Base-by-base conservation (phyloP, 2,888 invertebrate species). In the Priocnemis perturbator region DNA sequence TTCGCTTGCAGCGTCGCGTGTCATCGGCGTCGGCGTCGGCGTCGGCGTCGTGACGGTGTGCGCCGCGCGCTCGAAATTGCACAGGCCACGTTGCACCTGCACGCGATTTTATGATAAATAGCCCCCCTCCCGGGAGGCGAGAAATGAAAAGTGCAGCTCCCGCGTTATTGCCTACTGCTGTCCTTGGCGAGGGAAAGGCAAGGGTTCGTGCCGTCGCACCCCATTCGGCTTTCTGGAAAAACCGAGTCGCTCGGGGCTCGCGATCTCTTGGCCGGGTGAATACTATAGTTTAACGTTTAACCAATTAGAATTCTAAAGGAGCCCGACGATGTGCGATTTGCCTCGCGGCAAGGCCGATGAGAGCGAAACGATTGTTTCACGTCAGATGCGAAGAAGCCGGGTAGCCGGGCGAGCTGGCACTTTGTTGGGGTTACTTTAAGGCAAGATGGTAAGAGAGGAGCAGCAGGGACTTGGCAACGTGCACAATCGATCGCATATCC, bases 401-500 rank as follows among this genome's bases (percentile, higher is more conserved):
- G n/a, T n/a, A n/a, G n/a, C n/a, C n/a, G n/a, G 65, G 17, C 3
- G 64, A 64, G 67, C 58, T 73, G 73, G 73, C 26, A 26, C 3
- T 3, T 26, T 3, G 26, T 26, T 26, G 26, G 26, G 26, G 26
- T 26, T 26, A 26, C 26, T 26, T 26, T 26, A 37, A 23, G 15
- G 26, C 15, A n/a, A 57, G 60, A 57, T 26, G 26, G 26, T 26
- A 11, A 37, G 58, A 60, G 57, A 67, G 72, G 5, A 76, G 63
- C 64, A 69, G 68, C 68, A 64, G 69, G 74, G 66, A 77, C 76
- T 79, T 81, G 79, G 81, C 83, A 80, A 52, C 76, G 78, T 44
- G 64, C 76, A 77, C 82, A 76, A 85, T 85, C 80, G 85, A 85
- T 85, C 83, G 84, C 86, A 86, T 86, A 86, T 85, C 83, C 79